Evolutionary conservation across 2,113 vertebrate species (phyloP), one percentile per base, ranked within the genome.

Genomic region (Mandrillus leucophaeus): DNA sequence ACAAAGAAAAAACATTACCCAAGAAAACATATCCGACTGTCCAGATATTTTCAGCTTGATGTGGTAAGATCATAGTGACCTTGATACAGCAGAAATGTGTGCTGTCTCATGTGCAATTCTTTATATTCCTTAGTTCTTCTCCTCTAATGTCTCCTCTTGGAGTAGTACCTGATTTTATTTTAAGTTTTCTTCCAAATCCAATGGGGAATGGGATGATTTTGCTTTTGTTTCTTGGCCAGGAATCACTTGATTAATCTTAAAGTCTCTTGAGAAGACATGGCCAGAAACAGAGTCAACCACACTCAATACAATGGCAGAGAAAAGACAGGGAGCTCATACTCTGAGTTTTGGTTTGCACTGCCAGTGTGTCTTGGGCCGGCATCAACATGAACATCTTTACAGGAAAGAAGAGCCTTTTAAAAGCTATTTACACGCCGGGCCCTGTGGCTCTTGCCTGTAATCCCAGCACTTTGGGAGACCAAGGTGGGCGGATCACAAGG

Each of bases 331-430:
- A 61, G 59, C 59, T 61, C 23, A 61, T 61, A 61, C 11, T 88
- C 40, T 93, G 40, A 84, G 61, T 70, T 96, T 96, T 79, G 76
- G 20, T 79, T 79, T 79, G 76, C 84, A 43, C 86, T 93, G 43
- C 20, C n/a, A n/a, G 9, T 45, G 68, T 88, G 23, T 90, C 50
- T 85, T 75, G 85, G 17, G 50, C 20, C 57, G 38, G 68, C 17
- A 79, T 80, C 48, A 93, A 81, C 48, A 52, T 78, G 32, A 90
- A 79, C 25, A 61, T 61, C 59, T 61, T 61, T 61, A 61, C 59
- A 61, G 59, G 59, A 61, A 61, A 23, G 72, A 93, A 80, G 23
- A 88, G 52, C 7, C 35, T 83, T 76, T 90, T 57, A 57, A 78
- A 90, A 90, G 66, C n/a, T 22, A 68, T 70, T 66, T 93, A 76